Evolutionary conservation across 2,113 vertebrate genomes (phyloP), one percentile per base, ranked within the genome.

Genomic region (Phycodurus eques): DNA sequence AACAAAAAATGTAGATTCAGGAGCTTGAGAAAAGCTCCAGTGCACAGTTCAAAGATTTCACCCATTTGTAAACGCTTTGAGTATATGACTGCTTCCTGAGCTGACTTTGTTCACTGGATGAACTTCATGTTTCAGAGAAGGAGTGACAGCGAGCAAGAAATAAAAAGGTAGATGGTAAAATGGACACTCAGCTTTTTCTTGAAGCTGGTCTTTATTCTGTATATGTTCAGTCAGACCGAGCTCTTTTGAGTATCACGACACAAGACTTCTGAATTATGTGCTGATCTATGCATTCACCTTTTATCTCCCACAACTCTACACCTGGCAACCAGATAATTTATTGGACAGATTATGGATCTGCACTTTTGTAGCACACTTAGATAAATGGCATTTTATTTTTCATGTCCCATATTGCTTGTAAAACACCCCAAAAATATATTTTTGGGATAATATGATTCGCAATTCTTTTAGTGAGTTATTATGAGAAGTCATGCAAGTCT

Each of bases 61-160:
- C 59, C 59, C 59, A 35, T 61, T 61, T 33, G 59, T 61, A 61
- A 35, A 61, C 35, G 31, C 59, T 61, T 61, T 61, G 59, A 61
- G 59, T 12, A 4, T 61, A 17, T 14, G 59, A 33, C 31, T 12
- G 31, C 59, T 61, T 35, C 31, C 8, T 61, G 59, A 35, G 59
- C 59, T 61, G 39, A 43, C 20, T 64, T 22, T 44, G 42, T 64
- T 64, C 62, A 64, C 42, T 64, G 20, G 20, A 64, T 64, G 20
- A 19, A 64, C 42, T 22, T 43, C 19, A 64, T 44, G 42, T 44
- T 64, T 64, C 15, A 43, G 39, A 64, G 20, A 44, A 64, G 19
- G 20, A 22, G 62, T 43, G 10, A 44, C 62, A 44, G 62, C 2
- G 62, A 64, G 13, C 39, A n/a, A 43, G 62, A 1, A 44, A 44